Percentiles rank a stretch among this genome's conserved stretches.
These are phyloP conservation scores for Vulpes vulpes DNA, from an alignment of 2,113 vertebrate genomes.

Conservation along the genomic window DNA sequence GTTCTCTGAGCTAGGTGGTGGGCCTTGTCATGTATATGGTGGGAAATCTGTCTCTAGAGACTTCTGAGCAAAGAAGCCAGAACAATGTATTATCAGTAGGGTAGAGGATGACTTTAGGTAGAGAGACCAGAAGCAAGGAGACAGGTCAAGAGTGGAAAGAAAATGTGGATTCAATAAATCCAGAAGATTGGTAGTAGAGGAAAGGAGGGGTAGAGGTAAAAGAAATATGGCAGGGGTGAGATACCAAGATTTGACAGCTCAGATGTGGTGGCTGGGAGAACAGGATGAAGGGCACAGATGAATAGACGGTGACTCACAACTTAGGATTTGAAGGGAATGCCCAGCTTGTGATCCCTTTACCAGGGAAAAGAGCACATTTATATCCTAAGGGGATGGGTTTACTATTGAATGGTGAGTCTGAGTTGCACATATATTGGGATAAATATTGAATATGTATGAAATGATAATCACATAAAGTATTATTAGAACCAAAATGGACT, in stretches of 20 bases:
- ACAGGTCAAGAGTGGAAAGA: background rate
- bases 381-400: background rate
- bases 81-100: background rate
- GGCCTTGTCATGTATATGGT: background rate
- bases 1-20: background rate
- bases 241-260: background rate
- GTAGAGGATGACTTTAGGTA: background rate
- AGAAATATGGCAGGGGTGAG: background rate
- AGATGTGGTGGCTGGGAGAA: background rate
- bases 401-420: background rate
- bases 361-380: background rate
- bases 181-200: background rate
- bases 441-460: background rate
- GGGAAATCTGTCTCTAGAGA: background rate
- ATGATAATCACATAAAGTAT: background rate
- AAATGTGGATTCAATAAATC: background rate
- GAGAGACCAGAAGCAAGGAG: background rate
- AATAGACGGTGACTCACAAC: background rate
- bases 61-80: background rate
- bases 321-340: background rate
- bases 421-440: background rate
- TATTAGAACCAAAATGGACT: background rate
- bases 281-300: background rate
- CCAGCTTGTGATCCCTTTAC: background rate
- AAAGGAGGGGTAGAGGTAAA: background rate